Evolutionary conservation across 23 tunicate genomes (phyloP), one percentile per base, ranked within the genome.

Genomic region (Trididemnum nubilum): DNA sequence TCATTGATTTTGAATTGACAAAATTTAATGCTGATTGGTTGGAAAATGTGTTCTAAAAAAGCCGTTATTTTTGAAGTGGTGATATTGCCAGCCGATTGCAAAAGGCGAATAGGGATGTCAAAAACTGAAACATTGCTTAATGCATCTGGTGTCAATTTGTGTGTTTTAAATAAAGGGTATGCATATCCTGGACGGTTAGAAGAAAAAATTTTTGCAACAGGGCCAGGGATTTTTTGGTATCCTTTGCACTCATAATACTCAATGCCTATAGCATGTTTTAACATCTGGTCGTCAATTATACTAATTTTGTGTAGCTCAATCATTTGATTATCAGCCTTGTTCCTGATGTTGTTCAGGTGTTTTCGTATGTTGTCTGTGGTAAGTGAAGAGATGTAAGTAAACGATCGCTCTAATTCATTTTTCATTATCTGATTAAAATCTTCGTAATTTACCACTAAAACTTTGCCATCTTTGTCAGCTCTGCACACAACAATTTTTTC

Each of bases 121-220:
- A 66, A 2, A 24, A 66, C 34, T 2, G 35, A 28, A 28, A 24
- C 30, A 33, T 33, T 33, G 3, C 22, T 2, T 2, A 66, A 33
- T 33, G 33, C 3, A 1, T 66, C 2, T 1, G 73, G 73, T 66
- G 28, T 3, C 2, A 66, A 35, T 66, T 66, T 66, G 35, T 66
- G 73, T 15, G 73, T 66, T 66, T 66, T 66, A 33, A 66, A 66
- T 1, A 66, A 15, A 28, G 73, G 73, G 3, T 66, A 66, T 23
- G 35, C 73, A 3, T 66, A 28, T 28, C 34, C 73, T 2, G 73
- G 34, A 23, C 30, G 34, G 4, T 32, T 22, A 1, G 34, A 32
- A 15, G 34, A 23, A 66, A 66, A 66, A 15, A 27, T 27, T 33
- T 66, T 66, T 1, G 73, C 34, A 2, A 3, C 1, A 23, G 73